Evolutionary conservation across 2,888 invertebrate genomes (phyloP).

Genomic region (Eilema sororculum): DNA sequence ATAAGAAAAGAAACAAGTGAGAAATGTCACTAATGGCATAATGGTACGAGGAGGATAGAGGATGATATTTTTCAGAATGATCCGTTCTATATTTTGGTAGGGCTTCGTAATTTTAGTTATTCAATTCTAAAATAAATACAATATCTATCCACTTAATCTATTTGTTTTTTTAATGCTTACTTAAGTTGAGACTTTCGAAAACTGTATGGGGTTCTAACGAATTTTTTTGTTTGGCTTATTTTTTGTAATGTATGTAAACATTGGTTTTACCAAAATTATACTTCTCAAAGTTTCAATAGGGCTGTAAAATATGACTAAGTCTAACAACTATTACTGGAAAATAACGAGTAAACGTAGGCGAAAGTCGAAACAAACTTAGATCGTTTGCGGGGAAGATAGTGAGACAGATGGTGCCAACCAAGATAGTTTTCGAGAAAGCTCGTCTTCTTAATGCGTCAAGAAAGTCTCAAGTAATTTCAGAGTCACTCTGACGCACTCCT

Average conservation of each 20-base stretch:
- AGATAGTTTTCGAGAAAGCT: slow-evolving; percentile 64
- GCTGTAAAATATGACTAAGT: slow-evolving; percentile 47
- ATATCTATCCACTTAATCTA: background rate
- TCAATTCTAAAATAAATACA: background rate
- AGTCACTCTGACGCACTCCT: slow-evolving; percentile 42
- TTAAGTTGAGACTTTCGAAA: no score
- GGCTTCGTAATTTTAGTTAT: background rate
- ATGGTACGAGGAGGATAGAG: no score
- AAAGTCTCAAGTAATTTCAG: slow-evolving; percentile 63
- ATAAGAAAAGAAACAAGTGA: no score
- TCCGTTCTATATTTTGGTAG: no score
- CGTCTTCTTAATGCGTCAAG: slow-evolving; percentile 65
- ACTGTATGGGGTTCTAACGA: background rate
- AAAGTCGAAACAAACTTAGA: slow-evolving; percentile 66
- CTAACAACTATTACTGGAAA: slow-evolving; percentile 54
- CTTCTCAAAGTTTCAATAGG: slow-evolving; percentile 22
- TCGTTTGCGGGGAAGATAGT: slow-evolving; percentile 68
- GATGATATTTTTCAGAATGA: no score
- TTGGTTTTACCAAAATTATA: background rate
- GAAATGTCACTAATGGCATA: no score
- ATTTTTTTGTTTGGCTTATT: background rate
- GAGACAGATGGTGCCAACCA: slow-evolving; percentile 67
- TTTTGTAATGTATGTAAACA: background rate
- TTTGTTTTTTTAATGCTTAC: no score
- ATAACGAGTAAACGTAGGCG: slow-evolving; percentile 52